Percentiles rank a stretch among this genome's conserved stretches.
phyloP scores from a whole-genome alignment of 2,888 invertebrate genomes.

The Nemotelus pantherinus region DNA sequence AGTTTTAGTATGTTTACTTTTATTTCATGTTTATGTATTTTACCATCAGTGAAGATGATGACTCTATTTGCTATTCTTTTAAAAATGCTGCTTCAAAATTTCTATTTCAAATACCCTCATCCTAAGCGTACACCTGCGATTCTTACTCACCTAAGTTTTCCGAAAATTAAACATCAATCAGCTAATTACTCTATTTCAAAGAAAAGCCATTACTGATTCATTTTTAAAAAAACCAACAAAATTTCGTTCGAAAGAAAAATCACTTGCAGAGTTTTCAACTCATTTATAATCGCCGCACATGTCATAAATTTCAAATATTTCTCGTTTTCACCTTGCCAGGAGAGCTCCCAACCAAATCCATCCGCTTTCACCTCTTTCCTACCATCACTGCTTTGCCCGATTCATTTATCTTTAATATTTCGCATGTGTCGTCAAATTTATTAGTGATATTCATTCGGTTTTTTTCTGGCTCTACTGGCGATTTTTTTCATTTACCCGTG shows the following conservation, averaged over 20 bases:
- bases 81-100: too few relatives aligned
- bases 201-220: background rate
- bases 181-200: slow-evolving; percentile 10
- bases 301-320: slow-evolving; percentile 34
- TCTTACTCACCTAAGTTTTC: background rate
- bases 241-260: slow-evolving; percentile 3
- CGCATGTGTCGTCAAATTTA: slow-evolving; percentile 17
- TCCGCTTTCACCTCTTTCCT: too few relatives aligned
- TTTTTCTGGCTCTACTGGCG: background rate
- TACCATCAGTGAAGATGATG: too few relatives aligned
- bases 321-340: slow-evolving; percentile 7
- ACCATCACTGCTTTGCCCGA: too few relatives aligned
- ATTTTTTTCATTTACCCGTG: background rate
- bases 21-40: too few relatives aligned
- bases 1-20: too few relatives aligned
- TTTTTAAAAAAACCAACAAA: background rate
- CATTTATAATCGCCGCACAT: slow-evolving; percentile 18
- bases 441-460: background rate
- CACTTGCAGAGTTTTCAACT: slow-evolving; percentile 7
- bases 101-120: too few relatives aligned
- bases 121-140: too few relatives aligned
- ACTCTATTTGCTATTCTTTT: too few relatives aligned
- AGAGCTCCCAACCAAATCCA: background rate
- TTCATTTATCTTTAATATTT: background rate
- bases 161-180: slow-evolving; percentile 7